phyloP scores from a whole-genome alignment of 2,888 invertebrate genomes.

The Pseudoips prasinana region DNA sequence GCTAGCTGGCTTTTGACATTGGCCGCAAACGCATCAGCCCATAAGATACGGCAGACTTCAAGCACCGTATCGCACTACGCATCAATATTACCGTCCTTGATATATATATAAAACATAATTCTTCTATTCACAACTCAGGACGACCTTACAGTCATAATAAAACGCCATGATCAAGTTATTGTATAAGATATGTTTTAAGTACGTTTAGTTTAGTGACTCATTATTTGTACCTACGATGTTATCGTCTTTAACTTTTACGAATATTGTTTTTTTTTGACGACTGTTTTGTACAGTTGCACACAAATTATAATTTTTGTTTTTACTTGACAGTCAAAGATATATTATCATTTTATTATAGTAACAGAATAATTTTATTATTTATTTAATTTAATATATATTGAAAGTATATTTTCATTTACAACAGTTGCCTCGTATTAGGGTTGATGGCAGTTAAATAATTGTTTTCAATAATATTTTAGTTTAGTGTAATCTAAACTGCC shows the following conservation, averaged over 20 bases:
- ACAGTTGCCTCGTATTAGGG: slow-evolving; percentile 60
- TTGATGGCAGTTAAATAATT: slow-evolving; percentile 62
- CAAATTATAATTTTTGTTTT: slow-evolving; percentile 68
- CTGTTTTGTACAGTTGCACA: slow-evolving; percentile 72
- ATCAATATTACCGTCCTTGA: slow-evolving; percentile 76
- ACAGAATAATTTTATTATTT: slow-evolving; percentile 62
- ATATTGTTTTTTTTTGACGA: slow-evolving; percentile 51
- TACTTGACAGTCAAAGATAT: slow-evolving; percentile 62
- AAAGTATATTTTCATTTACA: slow-evolving; percentile 49
- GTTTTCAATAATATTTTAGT: slow-evolving; percentile 51
- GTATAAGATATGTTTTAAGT: slow-evolving; percentile 70
- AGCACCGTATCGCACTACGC: slow-evolving; percentile 70
- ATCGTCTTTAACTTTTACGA: slow-evolving; percentile 53
- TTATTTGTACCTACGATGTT: slow-evolving; percentile 74
- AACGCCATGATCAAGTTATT: slow-evolving; percentile 73
- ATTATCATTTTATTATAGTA: slow-evolving; percentile 53
- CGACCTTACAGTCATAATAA: slow-evolving; percentile 66
- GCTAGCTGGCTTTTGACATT: slow-evolving; percentile 82
- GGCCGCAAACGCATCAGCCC: slow-evolving; percentile 70
- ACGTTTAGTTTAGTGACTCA: slow-evolving; percentile 64
- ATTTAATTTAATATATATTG: slow-evolving; percentile 63
- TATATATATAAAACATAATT: slow-evolving; percentile 43
- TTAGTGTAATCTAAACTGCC: slow-evolving; percentile 65
- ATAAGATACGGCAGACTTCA: slow-evolving; percentile 74
- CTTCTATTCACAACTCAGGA: slow-evolving; percentile 46